Percentiles rank a stretch among this genome's conserved stretches.
Evolutionary conservation across 2,797 vertebrate genomes (phyloP).

Genomic region (Sebastes kiyomatsui): DNA sequence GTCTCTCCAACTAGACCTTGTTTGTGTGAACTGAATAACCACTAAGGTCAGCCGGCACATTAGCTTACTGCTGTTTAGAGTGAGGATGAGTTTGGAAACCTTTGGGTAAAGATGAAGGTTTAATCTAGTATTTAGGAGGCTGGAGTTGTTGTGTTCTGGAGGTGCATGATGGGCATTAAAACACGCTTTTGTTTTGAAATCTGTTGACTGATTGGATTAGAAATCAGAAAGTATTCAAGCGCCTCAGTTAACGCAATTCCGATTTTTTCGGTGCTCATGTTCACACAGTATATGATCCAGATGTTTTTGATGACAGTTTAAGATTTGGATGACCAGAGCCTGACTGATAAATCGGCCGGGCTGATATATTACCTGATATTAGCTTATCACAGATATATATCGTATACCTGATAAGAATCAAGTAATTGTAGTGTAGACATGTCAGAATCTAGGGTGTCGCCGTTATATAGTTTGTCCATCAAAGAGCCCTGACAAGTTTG

Average conservation of each 20-base stretch:
- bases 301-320: not conserved
- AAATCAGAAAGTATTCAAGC: not conserved
- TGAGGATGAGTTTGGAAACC: not conserved
- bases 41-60: constrained; percentile 24
- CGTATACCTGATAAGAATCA: not conserved
- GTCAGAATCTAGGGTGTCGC: not conserved
- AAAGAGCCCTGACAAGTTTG: no score
- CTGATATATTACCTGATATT: not conserved
- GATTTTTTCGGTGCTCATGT: not conserved
- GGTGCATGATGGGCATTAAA: not conserved
- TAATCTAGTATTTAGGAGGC: not conserved
- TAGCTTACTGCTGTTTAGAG: constrained; percentile 21
- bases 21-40: constrained; percentile 37
- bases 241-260: not conserved
- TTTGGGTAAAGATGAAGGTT: constrained; percentile 6
- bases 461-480: not conserved
- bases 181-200: not conserved
- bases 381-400: not conserved
- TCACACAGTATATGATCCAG: not conserved
- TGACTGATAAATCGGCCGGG: not conserved
- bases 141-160: not conserved
- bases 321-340: not conserved
- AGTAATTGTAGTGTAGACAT: not conserved
- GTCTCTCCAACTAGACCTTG: constrained; percentile 42
- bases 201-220: not conserved